These are phyloP conservation scores for Drosophila sulfurigaster DNA, from an alignment of 1,140 invertebrate species.

Conservation along the genomic window DNA sequence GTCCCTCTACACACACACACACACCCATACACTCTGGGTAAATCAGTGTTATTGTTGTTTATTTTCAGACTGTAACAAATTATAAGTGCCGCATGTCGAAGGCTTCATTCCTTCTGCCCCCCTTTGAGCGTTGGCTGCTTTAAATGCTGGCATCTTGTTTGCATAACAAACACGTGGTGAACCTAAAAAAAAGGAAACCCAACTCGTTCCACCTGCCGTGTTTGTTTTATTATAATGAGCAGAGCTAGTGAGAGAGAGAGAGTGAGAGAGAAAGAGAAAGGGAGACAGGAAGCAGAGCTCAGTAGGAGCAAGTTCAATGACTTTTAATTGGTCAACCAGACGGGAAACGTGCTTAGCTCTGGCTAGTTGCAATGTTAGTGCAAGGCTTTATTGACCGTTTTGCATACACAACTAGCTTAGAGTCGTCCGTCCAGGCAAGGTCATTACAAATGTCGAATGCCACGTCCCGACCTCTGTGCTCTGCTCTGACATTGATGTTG, in stretches of 20 bases:
- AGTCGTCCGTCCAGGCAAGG: slow-evolving; percentile 35
- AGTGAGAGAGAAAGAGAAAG: not conserved
- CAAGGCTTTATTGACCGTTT: slow-evolving; percentile 29
- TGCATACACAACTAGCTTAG: slow-evolving; percentile 21
- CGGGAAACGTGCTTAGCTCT: slow-evolving; percentile 24
- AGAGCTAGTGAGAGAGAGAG: not conserved
- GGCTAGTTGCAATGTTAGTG: not conserved
- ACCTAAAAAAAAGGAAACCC: slow-evolving; percentile 5
- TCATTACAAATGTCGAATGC: slow-evolving; percentile 61
- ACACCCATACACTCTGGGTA: slow-evolving; percentile 6
- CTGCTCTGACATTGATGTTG: slow-evolving; percentile 37
- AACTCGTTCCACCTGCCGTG: slow-evolving; percentile 5
- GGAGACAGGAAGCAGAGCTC: not conserved
- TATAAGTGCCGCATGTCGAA: slow-evolving; percentile 74
- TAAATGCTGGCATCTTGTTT: slow-evolving; percentile 65
- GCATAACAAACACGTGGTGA: slow-evolving; percentile 69
- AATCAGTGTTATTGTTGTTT: slow-evolving; percentile 59
- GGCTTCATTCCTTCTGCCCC: slow-evolving; percentile 50
- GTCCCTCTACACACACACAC: not conserved
- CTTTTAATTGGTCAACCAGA: slow-evolving; percentile 45
- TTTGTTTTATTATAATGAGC: slow-evolving; percentile 53
- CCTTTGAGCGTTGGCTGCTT: slow-evolving; percentile 10
- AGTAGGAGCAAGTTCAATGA: slow-evolving; percentile 49
- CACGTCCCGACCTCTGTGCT: not conserved
- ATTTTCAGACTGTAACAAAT: slow-evolving; percentile 73